Evolutionary conservation across 2,113 vertebrate species (phyloP), one percentile per base, ranked within the genome.

Genomic region (Anthoscopus minutus): DNA sequence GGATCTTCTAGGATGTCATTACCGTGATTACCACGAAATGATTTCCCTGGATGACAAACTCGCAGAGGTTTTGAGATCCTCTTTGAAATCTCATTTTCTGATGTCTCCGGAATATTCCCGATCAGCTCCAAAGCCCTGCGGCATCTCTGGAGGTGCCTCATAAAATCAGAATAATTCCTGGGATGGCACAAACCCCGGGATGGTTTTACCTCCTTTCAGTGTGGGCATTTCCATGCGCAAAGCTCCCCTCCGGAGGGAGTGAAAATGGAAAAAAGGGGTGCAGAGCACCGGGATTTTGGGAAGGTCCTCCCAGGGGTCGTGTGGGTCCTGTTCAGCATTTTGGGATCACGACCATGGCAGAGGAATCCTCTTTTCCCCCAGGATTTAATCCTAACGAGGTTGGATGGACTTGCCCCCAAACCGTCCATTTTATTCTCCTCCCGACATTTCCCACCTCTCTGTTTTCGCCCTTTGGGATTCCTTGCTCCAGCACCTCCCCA

Each of bases 41-140:
- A 79, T 77, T 67, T 72, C 81, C 65, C 21, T 38, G 35, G 6
- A 18, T 50, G 78, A 64, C 57, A 42, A 67, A 48, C n/a, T 9
- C 42, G 17, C 10, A 7, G 64, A 50, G 40, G 28, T 24, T 19
- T 74, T 31, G 56, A 71, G 86, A 38, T 71, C 28, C n/a, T 19
- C 61, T 91, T 89, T 95, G 91, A 93, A 89, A 92, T 61, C n/a
- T 79, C 4, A 0, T 64, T 94, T 87, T 47, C 50, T 84, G 58
- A 31, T 95, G 92, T 87, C 93, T 95, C 70, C n/a, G 38, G 92
- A 82, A 89, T 80, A 69, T 95, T 95, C 78, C 53, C 38, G 81
- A 96, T 87, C 81, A 85, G 23, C 57, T 44, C 72, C 40, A 6
- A 35, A 40, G 48, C 70, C 86, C 81, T 4, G 25, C 38, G 73